Evolutionary conservation across 1,140 invertebrate genomes (phyloP), one percentile per base, ranked within the genome.

Genomic region (Calycopis cecrops): DNA sequence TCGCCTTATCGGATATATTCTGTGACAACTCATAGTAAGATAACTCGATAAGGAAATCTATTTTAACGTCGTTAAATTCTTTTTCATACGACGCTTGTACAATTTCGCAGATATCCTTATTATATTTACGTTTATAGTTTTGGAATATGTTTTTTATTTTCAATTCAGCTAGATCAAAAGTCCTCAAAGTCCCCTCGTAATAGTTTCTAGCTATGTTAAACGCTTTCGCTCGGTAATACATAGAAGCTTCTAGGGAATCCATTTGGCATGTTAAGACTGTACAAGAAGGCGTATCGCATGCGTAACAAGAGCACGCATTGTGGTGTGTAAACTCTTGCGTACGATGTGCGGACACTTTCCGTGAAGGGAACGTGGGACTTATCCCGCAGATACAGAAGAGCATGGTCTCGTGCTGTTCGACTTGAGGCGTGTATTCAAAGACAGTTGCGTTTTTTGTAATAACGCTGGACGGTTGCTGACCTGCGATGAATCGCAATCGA

Each of bases 181-280:
- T 59, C 34, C 63, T 54, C 0, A 65, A 6, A 0, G 73, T 62
- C 0, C 80, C 80, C 7, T 70, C 56, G 52, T 76, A 84, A 35
- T 86, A 84, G 60, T 78, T 78, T 4, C 49, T 62, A 0, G 80
- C 80, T 14, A 79, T 79, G 4, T 68, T 55, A 9, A 48, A 44
- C 34, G 84, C 77, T 17, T 73, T 76, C 0, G 64, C 64, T 35
- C 76, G 61, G 42, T 71, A 81, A 51, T 79, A 83, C 57, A 68
- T 67, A 0, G 70, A 67, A 0, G 80, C 76, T 67, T 86, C 77
- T 0, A 83, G 35, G 0, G 61, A 59, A 1, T 50, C 51, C 0
- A 66, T 68, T 1, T 54, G 52, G 16, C 62, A 72, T 1, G 71
- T 54, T 4, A 82, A 16, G 0, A 81, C 57, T 0, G 55, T 53